phyloP scores from a whole-genome alignment of 2,113 vertebrate genomes.

The Gymnarchus niloticus region DNA sequence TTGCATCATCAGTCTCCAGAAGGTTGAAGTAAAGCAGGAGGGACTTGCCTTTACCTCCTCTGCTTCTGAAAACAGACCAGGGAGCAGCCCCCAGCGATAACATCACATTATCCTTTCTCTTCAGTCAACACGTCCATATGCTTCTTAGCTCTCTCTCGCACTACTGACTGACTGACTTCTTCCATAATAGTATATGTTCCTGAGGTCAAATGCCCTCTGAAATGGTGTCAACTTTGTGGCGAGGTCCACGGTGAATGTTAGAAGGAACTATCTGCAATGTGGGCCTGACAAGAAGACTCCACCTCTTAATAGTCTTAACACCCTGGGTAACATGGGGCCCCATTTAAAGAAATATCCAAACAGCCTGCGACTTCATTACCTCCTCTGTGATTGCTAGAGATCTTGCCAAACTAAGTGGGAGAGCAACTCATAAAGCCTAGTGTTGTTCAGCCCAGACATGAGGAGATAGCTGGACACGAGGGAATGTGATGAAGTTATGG shows the following conservation, averaged over 20 bases:
- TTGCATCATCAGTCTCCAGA: background rate
- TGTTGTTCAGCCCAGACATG: background rate
- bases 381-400: background rate
- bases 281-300: background rate
- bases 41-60: background rate
- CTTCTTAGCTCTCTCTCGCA: background rate
- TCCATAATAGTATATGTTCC: background rate
- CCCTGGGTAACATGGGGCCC: background rate
- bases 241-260: too few relatives aligned
- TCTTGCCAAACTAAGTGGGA: background rate
- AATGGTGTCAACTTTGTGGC: background rate
- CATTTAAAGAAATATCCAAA: background rate
- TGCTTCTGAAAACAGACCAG: background rate
- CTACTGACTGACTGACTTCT: background rate
- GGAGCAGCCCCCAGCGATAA: background rate
- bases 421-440: background rate
- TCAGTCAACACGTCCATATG: background rate
- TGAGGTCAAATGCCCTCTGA: background rate
- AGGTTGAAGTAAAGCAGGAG: background rate
- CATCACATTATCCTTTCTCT: background rate
- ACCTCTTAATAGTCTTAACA: background rate
- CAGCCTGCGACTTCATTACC: background rate
- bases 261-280: background rate
- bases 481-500: background rate
- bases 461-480: background rate